These are phyloP conservation scores for human DNA, from an alignment of 2,113 vertebrate species.

Conservation along the genomic window GRCh38 chr11:7656501-7657000, in stretches of 20 bases:
- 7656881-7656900: not conserved
- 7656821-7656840: slow-evolving; percentile 36
- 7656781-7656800: slow-evolving; percentile 83
- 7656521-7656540: not conserved
- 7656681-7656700: not conserved
- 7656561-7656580: not conserved
- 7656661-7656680: not conserved
- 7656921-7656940: not conserved
- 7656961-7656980: not conserved
- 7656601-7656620: not conserved
- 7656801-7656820: slow-evolving; percentile 59
- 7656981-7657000: accelerated
- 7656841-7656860: not conserved
- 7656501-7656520: not conserved
- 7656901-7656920: not conserved
- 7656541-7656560: not conserved
- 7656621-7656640: not conserved
- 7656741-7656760: slow-evolving; percentile 89
- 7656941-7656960: not conserved
- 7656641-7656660: not conserved
- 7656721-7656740: slow-evolving; percentile 92
- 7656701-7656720: slow-evolving; percentile 67
- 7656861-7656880: slow-evolving; percentile 3
- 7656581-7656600: not conserved
- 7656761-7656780: slow-evolving; percentile 83